These are phyloP conservation scores for Synanceia verrucosa DNA, from an alignment of 2,797 vertebrate species.

Conservation along the genomic window DNA sequence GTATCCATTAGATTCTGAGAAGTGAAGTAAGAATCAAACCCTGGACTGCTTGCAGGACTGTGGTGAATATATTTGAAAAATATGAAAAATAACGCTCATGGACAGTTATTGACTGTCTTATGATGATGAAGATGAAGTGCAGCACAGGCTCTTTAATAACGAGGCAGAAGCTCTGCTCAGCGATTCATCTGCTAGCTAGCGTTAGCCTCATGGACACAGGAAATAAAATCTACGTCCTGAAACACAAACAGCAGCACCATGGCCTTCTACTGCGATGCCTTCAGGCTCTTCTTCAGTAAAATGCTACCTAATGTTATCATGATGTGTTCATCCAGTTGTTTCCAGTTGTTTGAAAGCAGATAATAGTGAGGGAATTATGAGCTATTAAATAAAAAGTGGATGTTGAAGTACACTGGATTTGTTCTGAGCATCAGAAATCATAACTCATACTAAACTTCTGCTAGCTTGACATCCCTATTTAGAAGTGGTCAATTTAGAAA, in stretches of 20 bases:
- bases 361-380: background rate
- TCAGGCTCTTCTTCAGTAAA: no score
- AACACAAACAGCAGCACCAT: background rate
- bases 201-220: background rate
- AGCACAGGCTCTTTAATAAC: conserved; percentile 3
- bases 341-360: no score
- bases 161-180: background rate
- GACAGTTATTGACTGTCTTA: background rate
- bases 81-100: background rate
- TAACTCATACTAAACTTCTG: background rate
- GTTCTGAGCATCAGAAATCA: background rate
- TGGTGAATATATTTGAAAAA: background rate
- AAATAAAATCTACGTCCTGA: background rate
- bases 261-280: no score
- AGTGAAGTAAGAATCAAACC: fast-evolving
- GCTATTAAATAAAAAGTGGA: background rate
- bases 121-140: conserved; percentile 9
- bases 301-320: no score
- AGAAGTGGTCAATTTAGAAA: background rate
- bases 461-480: background rate
- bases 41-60: background rate
- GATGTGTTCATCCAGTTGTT: background rate
- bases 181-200: background rate
- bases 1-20: background rate
- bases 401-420: background rate